Percentiles rank a stretch among this genome's conserved stretches.
phyloP scores from a whole-genome alignment of 35 echinoderm and acorn worm genomes.

The Acanthaster planci region DNA sequence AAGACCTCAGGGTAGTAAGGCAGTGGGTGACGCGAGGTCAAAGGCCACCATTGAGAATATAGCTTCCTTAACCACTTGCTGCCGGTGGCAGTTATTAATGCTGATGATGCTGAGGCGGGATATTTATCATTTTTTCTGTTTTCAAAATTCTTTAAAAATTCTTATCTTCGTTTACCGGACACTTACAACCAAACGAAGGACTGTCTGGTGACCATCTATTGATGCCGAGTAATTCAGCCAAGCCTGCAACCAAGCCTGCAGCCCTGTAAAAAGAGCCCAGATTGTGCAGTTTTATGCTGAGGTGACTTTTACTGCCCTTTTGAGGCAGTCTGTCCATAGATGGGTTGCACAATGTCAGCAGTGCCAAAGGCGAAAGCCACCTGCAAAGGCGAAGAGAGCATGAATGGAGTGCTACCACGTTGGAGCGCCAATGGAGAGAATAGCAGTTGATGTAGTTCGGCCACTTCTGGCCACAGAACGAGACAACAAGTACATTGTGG shows the following conservation, averaged over 20 bases:
- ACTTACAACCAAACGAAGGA: too few species aligned
- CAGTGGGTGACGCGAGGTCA: too few species aligned
- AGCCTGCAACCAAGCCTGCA: too few species aligned
- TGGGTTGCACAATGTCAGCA: neutral
- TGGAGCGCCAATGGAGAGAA: constrained; percentile 42
- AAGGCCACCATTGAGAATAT: neutral
- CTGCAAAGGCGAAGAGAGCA: constrained; percentile 25
- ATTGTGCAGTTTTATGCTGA: neutral
- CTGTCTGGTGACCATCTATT: neutral
- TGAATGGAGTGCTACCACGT: too few species aligned
- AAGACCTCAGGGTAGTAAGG: neutral
- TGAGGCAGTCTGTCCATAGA: neutral
- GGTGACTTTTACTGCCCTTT: neutral
- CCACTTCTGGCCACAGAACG: constrained; percentile 26
- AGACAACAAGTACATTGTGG: constrained; percentile 38
- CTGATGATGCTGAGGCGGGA: too few species aligned
- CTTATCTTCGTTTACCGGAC: too few species aligned
- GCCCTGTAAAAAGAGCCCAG: too few species aligned
- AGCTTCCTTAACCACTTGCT: too few species aligned
- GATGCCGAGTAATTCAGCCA: too few species aligned
- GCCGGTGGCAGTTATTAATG: too few species aligned
- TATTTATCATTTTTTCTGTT: too few species aligned
- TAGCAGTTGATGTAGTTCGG: constrained; percentile 43
- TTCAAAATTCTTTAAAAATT: too few species aligned
- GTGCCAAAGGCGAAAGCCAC: neutral